Evolutionary conservation across 2,888 invertebrate genomes (phyloP).

Genomic region (Gryllus longicercus): DNA sequence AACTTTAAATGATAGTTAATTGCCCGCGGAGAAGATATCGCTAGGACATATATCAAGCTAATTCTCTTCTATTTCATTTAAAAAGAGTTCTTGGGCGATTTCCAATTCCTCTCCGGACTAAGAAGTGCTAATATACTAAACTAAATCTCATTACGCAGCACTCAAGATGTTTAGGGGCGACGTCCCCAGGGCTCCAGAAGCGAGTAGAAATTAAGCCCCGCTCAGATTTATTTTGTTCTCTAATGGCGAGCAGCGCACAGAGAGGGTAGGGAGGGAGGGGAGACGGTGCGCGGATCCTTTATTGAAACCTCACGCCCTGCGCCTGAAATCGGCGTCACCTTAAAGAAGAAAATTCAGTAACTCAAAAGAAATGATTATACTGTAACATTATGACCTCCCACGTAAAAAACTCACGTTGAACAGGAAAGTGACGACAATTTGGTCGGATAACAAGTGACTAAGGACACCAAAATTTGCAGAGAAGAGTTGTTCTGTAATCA

Average conservation of each 20-base stretch:
- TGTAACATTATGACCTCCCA: too few relatives aligned
- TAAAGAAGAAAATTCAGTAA: too few relatives aligned
- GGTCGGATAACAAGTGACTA: too few relatives aligned
- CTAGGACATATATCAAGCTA: background rate
- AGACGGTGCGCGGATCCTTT: too few relatives aligned
- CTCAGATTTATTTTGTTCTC: background rate
- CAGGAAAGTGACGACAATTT: too few relatives aligned
- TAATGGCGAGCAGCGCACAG: background rate
- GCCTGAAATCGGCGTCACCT: too few relatives aligned
- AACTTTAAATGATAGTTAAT: background rate
- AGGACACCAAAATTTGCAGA: too few relatives aligned
- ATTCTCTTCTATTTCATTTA: background rate
- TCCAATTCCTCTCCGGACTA: background rate
- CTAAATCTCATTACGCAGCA: slow-evolving; percentile 1
- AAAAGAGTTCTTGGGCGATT: background rate
- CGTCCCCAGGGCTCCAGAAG: background rate
- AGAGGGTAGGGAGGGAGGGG: too few relatives aligned
- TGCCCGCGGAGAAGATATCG: background rate
- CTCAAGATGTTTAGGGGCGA: slow-evolving; percentile 3
- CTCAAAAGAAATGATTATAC: too few relatives aligned
- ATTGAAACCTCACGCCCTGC: too few relatives aligned
- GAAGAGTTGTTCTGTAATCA: too few relatives aligned
- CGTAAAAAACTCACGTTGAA: too few relatives aligned
- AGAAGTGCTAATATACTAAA: background rate
- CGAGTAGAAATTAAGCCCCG: background rate